Evolutionary conservation across 1,140 invertebrate genomes (phyloP), one percentile per base, ranked within the genome.

Genomic region (Ctenoplectra terminalis): DNA sequence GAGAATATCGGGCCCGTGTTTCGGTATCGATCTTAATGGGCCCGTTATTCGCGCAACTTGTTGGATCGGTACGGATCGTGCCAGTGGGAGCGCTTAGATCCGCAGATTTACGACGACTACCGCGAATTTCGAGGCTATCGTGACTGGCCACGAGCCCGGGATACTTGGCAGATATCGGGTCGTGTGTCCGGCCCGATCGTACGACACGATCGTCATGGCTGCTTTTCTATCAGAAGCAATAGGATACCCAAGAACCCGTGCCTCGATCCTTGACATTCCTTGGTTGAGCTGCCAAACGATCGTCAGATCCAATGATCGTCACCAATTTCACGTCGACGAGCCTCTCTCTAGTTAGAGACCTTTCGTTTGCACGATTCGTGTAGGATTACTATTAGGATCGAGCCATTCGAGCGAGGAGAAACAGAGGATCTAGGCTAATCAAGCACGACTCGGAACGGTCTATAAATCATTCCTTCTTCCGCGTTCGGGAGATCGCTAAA

Each of bases 51-150:
- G 84, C 70, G 84, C 84, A 86, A 86, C 80, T 85, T 78, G 83
- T 85, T 86, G 78, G 70, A 86, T 86, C 85, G 63, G 37, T 31
- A 60, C 56, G 61, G 79, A 76, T 69, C 70, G 82, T 64, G 67
- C 82, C 48, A 50, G 61, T 52, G 56, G 37, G 70, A 78, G 63
- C 79, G 63, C 37, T 82, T 52, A 78, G 83, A 85, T 86, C 79
- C 56, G 69, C 64, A 83, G 84, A 87, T 87, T 87, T 87, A 87
- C 70, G 85, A 87, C 81, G 84, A 72, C 85, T 87, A 80, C 75
- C 84, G 80, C 81, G 84, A 87, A 83, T 87, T 87, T 87, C 84
- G 85, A 87, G 85, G 81, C 72, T 86, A 80, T 87, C 85, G 85
- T 87, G 85, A 87, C 85, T 61, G 71, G 84, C n/a, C n/a, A n/a